Conservation (phyloP, 23 tunicate genomes). For the Trididemnum clinides region DNA sequence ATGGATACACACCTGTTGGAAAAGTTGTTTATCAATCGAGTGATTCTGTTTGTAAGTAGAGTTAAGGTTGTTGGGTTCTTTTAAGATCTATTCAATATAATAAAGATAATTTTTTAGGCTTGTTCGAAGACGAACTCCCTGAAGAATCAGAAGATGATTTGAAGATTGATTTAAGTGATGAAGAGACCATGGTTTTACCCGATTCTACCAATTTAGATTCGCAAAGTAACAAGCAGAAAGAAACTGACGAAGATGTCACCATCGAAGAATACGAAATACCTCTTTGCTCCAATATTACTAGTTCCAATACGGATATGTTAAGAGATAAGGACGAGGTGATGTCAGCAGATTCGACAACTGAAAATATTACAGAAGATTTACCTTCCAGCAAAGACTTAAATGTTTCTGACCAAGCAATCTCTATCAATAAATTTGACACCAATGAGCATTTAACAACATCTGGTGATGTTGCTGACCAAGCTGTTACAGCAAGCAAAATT, state of each 20-base stretch:
- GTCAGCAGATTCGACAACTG: neutral
- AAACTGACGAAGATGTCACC: neutral
- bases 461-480: too few species aligned
- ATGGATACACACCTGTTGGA: conserved; percentile 29
- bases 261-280: neutral
- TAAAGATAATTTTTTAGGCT: neutral
- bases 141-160: neutral
- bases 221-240: too few species aligned
- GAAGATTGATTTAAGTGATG: conserved; percentile 19
- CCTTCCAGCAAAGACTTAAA: neutral
- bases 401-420: too few species aligned
- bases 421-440: too few species aligned
- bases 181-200: neutral
- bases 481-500: too few species aligned
- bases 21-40: conserved; percentile 22
- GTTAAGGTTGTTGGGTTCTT: too few species aligned
- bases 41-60: too few species aligned
- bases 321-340: neutral
- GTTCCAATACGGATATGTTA: neutral
- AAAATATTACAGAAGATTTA: neutral
- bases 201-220: conserved; percentile 15
- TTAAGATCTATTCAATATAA: too few species aligned
- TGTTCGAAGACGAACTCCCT: neutral
- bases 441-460: too few species aligned
- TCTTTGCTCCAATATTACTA: neutral